phyloP scores from a whole-genome alignment of 2,888 invertebrate genomes.

The Tinea pellionella region DNA sequence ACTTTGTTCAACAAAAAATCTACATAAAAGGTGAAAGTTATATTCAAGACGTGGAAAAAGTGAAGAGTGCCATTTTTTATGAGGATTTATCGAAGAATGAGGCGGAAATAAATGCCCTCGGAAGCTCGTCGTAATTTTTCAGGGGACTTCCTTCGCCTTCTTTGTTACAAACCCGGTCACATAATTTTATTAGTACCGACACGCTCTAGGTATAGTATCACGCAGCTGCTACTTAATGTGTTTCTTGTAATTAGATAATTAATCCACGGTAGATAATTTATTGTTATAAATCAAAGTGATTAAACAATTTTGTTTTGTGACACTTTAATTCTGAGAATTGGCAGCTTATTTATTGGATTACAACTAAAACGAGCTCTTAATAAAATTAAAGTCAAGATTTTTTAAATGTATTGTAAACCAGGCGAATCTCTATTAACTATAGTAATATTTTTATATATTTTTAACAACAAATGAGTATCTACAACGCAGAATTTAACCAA shows the following conservation, averaged over 20 bases:
- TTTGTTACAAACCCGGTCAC: constrained; percentile 42
- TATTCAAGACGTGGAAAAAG: background rate
- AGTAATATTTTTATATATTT: too few species aligned
- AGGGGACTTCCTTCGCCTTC: constrained; percentile 27
- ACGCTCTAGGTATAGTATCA: background rate
- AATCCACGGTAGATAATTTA: background rate
- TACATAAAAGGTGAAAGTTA: background rate
- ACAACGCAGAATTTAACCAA: too few species aligned
- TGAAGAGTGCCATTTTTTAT: constrained; percentile 26
- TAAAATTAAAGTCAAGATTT: too few species aligned
- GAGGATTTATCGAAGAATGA: constrained; percentile 34
- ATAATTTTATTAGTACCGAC: constrained; percentile 34
- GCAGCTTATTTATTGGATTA: background rate
- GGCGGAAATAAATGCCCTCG: constrained; percentile 35
- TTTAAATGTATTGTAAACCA: too few species aligned
- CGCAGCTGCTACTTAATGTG: background rate
- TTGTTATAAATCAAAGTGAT: background rate
- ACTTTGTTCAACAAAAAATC: too few species aligned
- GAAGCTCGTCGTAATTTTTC: constrained; percentile 38
- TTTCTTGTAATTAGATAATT: background rate
- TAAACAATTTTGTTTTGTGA: background rate
- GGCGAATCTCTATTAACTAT: too few species aligned
- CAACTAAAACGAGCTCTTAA: too few species aligned
- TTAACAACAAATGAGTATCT: too few species aligned
- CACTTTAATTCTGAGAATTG: too few species aligned